Evolutionary conservation across 2,888 invertebrate species (phyloP).

Genomic region (Spodoptera picta): DNA sequence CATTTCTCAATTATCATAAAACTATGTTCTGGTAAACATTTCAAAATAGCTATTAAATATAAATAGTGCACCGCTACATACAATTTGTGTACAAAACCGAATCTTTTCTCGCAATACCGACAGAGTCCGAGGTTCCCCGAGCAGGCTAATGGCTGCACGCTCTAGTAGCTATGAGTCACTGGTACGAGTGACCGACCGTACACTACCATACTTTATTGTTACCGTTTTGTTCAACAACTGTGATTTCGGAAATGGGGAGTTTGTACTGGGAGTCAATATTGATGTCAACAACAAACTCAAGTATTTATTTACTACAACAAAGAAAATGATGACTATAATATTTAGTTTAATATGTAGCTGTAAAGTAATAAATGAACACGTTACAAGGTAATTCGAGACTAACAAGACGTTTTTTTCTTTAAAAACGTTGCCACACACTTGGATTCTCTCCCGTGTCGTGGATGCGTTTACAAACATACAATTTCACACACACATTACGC

Average conservation of each 20-base stretch:
- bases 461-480: too few relatives aligned
- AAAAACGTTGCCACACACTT: too few relatives aligned
- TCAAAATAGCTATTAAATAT: neutral
- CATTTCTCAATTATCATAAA: neutral
- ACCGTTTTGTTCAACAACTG: conserved; percentile 21
- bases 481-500: too few relatives aligned
- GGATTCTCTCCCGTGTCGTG: too few relatives aligned
- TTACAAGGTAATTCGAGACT: too few relatives aligned
- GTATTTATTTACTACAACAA: too few relatives aligned
- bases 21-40: conserved; percentile 5
- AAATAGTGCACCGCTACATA: neutral
- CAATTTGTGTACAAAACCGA: conserved; percentile 33
- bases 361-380: too few relatives aligned
- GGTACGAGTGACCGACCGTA: conserved; percentile 21
- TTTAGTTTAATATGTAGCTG: too few relatives aligned
- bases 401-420: too few relatives aligned
- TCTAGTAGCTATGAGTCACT: conserved; percentile 50
- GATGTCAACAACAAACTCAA: too few relatives aligned
- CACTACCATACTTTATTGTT: conserved; percentile 42
- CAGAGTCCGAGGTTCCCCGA: conserved; percentile 28
- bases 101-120: conserved; percentile 41
- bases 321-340: too few relatives aligned
- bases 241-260: neutral
- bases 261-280: neutral
- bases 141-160: conserved; percentile 44